Conservation (phyloP, 64 coral and sea anemone genomes). For the Montipora cactus region DNA sequence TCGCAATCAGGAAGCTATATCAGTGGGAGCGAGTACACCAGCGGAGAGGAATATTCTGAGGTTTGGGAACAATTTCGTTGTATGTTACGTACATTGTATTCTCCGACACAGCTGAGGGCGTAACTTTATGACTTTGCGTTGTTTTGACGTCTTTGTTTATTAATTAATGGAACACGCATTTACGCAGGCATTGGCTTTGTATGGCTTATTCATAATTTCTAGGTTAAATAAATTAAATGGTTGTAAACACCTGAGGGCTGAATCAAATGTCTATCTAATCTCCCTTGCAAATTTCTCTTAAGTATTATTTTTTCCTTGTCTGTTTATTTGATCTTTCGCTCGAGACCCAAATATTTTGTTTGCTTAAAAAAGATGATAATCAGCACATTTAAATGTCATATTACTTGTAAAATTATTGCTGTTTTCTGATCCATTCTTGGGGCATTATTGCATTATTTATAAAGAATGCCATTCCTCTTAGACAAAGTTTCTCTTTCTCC, state of each 20-base stretch:
- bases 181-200: background rate
- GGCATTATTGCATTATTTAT: too few species aligned
- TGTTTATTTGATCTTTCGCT: background rate
- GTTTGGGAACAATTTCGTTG: conserved; percentile 28
- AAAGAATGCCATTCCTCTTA: background rate
- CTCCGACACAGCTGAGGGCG: background rate
- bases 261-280: background rate
- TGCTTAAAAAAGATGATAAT: background rate
- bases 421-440: too few species aligned
- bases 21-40: conserved; percentile 92
- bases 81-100: background rate
- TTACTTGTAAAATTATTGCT: background rate
- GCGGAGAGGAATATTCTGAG: conserved; percentile 91
- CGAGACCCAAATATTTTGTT: background rate
- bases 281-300: background rate
- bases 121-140: background rate
- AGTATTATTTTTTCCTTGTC: background rate
- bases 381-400: conserved; percentile 18
- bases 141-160: conserved; percentile 18
- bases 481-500: too few species aligned
- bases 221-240: background rate
- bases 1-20: conserved; percentile 91
- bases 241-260: background rate
- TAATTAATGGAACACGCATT: background rate
- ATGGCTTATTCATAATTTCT: background rate